Percentiles rank a stretch among this genome's conserved stretches.
Conservation (phyloP, 92 coral and sea anemone genomes). For the Porites cylindrica region DNA sequence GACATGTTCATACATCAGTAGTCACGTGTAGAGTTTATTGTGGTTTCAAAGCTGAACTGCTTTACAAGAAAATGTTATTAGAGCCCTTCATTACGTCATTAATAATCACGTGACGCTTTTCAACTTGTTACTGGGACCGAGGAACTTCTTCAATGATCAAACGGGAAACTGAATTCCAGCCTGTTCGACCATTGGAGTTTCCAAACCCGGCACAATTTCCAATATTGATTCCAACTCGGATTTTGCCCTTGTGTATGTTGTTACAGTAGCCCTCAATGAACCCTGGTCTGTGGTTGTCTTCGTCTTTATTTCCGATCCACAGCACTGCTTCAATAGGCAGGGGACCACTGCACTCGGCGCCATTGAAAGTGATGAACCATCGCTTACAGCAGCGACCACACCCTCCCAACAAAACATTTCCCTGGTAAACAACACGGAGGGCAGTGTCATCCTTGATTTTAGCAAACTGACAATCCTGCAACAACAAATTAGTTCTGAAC, state of each 20-base stretch:
- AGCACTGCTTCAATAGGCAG: slow-evolving; percentile 33
- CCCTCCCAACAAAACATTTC: neutral
- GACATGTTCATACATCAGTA: neutral
- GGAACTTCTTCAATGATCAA: slow-evolving; percentile 60
- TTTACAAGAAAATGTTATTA: neutral
- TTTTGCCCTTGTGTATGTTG: slow-evolving; percentile 35
- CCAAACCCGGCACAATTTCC: slow-evolving; percentile 35
- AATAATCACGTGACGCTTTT: neutral
- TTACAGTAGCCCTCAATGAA: slow-evolving; percentile 54
- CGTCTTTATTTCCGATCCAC: neutral
- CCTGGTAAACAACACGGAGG: slow-evolving; percentile 51
- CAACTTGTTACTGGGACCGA: slow-evolving; percentile 2
- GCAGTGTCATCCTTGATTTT: slow-evolving; percentile 16
- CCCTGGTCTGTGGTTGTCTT: slow-evolving; percentile 8
- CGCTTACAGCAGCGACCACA: slow-evolving; percentile 22
- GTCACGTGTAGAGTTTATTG: neutral
- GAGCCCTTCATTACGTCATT: neutral
- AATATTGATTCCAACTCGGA: slow-evolving; percentile 54
- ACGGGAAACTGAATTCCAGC: slow-evolving; percentile 60
- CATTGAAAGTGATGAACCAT: slow-evolving; percentile 62
- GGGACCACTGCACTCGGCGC: slow-evolving; percentile 53
- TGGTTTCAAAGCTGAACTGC: neutral
- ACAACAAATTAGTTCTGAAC: neutral
- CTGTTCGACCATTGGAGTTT: slow-evolving; percentile 19
- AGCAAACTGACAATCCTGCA: slow-evolving; percentile 30